A percentile compares a stretch with the other conserved stretches of the same genome.
Evolutionary conservation across 2,888 invertebrate species (phyloP).

Genomic region (Rapana venosa): DNA sequence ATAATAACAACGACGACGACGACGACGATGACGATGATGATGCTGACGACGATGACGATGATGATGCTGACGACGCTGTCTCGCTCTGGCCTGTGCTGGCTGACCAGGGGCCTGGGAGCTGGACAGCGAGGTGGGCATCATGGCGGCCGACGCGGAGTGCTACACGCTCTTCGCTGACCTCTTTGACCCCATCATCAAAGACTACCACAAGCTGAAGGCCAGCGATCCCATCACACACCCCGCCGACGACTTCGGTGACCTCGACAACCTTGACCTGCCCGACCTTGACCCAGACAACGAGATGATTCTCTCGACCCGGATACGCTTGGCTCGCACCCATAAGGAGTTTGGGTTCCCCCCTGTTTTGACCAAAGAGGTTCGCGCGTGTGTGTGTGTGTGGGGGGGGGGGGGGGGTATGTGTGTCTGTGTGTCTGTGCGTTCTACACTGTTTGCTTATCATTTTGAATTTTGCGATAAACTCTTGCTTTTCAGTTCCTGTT

Average conservation of each 20-base stretch:
- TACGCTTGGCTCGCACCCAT: conserved; percentile 73
- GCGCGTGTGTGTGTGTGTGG: not conserved
- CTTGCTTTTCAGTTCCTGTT: too few relatives aligned
- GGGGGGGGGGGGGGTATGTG: not conserved
- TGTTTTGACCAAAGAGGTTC: conserved; percentile 85
- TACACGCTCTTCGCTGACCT: conserved; percentile 67
- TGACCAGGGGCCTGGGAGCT: conserved; percentile 82
- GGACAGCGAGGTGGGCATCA: conserved; percentile 86
- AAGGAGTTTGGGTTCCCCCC: conserved; percentile 79
- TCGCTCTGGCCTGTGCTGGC: conserved; percentile 84
- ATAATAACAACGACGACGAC: not conserved
- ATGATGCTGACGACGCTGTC: not conserved
- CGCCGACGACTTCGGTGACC: conserved; percentile 91
- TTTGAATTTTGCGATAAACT: too few relatives aligned
- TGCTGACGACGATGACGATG: not conserved
- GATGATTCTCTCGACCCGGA: conserved; percentile 84
- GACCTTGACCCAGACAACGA: conserved; percentile 90
- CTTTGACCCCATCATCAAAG: conserved; percentile 79
- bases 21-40: not conserved
- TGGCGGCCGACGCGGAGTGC: conserved; percentile 68
- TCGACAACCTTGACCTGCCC: conserved; percentile 83
- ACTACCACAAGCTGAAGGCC: conserved; percentile 67
- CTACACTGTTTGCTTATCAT: not conserved
- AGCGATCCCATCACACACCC: conserved; percentile 76
- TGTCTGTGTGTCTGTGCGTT: not conserved